phyloP scores from a whole-genome alignment of 2,113 vertebrate genomes.

The Pollimyrus isidori region DNA sequence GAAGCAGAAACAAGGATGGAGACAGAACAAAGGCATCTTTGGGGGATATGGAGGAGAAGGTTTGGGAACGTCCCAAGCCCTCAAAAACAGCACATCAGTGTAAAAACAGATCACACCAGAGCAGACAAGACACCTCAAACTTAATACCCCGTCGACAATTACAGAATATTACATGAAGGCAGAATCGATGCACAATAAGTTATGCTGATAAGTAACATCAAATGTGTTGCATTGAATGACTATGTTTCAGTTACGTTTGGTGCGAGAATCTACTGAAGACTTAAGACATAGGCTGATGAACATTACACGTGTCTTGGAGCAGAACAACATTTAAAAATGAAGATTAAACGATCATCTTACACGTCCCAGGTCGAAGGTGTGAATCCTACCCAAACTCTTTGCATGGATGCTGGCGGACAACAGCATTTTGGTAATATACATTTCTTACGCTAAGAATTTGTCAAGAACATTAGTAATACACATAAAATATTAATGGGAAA shows the following conservation, averaged over 20 bases:
- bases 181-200: not conserved
- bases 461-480: too few species aligned
- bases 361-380: not conserved
- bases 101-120: not conserved
- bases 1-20: not conserved
- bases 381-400: not conserved
- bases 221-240: not conserved
- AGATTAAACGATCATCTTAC: not conserved
- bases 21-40: not conserved
- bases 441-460: not conserved
- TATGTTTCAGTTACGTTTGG: not conserved
- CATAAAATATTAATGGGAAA: too few species aligned
- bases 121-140: not conserved
- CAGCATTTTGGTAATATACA: not conserved
- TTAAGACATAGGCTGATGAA: not conserved
- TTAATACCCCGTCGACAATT: not conserved
- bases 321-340: not conserved
- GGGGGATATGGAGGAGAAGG: not conserved
- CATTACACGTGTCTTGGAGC: not conserved
- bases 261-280: not conserved
- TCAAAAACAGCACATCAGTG: not conserved
- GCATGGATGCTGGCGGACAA: too few species aligned
- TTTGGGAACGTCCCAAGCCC: not conserved
- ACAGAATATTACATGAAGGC: not conserved
- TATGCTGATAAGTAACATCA: not conserved